Percentiles rank a stretch among this genome's conserved stretches.
phyloP scores from a whole-genome alignment of 2,888 invertebrate species.

The Cheilosia scutellata region DNA sequence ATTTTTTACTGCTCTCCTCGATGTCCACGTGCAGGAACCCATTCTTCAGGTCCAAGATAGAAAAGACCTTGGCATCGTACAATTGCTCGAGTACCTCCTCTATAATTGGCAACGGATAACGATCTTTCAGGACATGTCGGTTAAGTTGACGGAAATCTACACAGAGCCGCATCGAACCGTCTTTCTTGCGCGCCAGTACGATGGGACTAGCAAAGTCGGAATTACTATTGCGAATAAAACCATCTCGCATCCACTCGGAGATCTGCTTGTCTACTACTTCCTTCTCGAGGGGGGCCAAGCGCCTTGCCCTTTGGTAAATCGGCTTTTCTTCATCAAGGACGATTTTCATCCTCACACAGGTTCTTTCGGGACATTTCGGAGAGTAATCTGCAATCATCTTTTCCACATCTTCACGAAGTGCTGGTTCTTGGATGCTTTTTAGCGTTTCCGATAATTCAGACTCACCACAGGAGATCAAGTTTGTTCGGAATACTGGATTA shows the following conservation, averaged over 20 bases:
- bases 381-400: constrained; percentile 75
- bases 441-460: constrained; percentile 19
- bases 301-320: constrained; percentile 30
- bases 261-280: constrained; percentile 38
- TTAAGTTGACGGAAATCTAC: constrained; percentile 73
- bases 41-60: constrained; percentile 74
- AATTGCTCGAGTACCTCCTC: constrained; percentile 70
- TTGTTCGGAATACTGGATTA: constrained; percentile 22
- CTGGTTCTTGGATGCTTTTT: constrained; percentile 24
- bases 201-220: constrained; percentile 22
- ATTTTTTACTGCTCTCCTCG: constrained; percentile 70
- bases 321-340: constrained; percentile 29
- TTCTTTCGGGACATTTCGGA: constrained; percentile 77
- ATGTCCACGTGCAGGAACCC: constrained; percentile 35
- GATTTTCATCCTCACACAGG: constrained; percentile 22
- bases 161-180: constrained; percentile 10
- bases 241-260: constrained; percentile 32
- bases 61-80: constrained; percentile 77
- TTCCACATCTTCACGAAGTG: not conserved
- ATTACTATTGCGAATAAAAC: constrained; percentile 4
- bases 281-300: constrained; percentile 44
- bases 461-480: constrained; percentile 18
- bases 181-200: constrained; percentile 16
- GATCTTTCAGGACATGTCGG: constrained; percentile 15
- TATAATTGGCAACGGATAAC: constrained; percentile 46